phyloP scores from a whole-genome alignment of 2,888 invertebrate genomes.

The Cheilosia scutellata region DNA sequence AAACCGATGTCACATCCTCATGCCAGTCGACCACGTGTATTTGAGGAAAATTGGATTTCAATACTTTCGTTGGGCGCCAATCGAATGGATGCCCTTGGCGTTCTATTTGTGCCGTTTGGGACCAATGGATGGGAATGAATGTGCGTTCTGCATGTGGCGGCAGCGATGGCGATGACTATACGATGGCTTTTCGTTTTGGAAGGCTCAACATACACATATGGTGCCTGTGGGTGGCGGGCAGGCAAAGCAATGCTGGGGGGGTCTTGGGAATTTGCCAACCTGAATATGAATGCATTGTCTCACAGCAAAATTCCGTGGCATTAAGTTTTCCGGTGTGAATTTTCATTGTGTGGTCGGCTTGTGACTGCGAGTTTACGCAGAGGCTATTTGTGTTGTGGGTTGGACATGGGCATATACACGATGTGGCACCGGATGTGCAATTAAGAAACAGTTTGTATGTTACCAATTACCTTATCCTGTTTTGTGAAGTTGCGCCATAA shows the following conservation, averaged over 20 bases:
- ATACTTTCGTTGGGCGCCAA: conserved; percentile 72
- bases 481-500: conserved; percentile 34
- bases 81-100: conserved; percentile 53
- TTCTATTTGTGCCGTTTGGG: conserved; percentile 49
- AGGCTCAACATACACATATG: conserved; percentile 30
- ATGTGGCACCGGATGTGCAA: conserved; percentile 46
- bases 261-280: conserved; percentile 73
- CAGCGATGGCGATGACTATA: neutral
- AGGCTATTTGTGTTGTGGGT: conserved; percentile 9
- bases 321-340: conserved; percentile 73
- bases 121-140: conserved; percentile 60
- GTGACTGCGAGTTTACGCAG: conserved; percentile 41
- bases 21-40: conserved; percentile 60
- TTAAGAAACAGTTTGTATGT: conserved; percentile 54
- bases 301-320: conserved; percentile 66
- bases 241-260: conserved; percentile 30
- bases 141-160: conserved; percentile 47
- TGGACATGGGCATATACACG: conserved; percentile 1
- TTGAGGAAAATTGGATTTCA: conserved; percentile 64
- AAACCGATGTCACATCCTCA: neutral
- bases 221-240: conserved; percentile 11
- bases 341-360: conserved; percentile 53
- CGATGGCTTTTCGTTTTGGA: conserved; percentile 48
- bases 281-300: conserved; percentile 72
- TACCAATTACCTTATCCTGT: conserved; percentile 39